Conservation (phyloP, 2,888 invertebrate species). For the Coelopa pilipes region DNA sequence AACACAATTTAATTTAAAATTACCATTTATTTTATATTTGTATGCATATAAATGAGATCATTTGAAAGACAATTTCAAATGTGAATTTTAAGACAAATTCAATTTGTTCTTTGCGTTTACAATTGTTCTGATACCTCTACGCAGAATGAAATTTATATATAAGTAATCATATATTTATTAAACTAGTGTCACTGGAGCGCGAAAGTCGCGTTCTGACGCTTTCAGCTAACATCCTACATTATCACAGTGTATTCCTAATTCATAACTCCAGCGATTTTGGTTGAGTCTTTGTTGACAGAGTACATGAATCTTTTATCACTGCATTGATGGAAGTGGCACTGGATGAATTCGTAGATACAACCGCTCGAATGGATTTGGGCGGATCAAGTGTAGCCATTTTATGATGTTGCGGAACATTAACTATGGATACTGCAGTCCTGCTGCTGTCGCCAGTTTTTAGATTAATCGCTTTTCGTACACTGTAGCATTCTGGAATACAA, state of each 20-base stretch:
- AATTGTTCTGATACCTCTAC: constrained; percentile 2
- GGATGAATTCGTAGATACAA: constrained; percentile 12
- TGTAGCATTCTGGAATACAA: constrained; percentile 29
- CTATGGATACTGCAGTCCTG: constrained; percentile 9
- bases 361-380: constrained; percentile 1
- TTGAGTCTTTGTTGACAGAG: background rate
- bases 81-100: too few species aligned
- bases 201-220: constrained; percentile 2
- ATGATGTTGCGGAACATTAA: constrained; percentile 13
- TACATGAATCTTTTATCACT: background rate
- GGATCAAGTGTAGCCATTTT: constrained; percentile 2
- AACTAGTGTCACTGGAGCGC: background rate
- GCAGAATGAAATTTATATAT: constrained; percentile 4
- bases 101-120: constrained; percentile 18
- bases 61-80: constrained; percentile 41
- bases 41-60: constrained; percentile 49
- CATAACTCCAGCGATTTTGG: constrained; percentile 20
- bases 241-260: constrained; percentile 27
- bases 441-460: background rate
- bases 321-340: constrained; percentile 10
- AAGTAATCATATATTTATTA: too few species aligned
- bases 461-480: constrained; percentile 21
- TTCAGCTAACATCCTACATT: constrained; percentile 23
- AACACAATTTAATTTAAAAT: background rate
- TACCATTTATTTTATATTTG: constrained; percentile 42